phyloP scores from a whole-genome alignment of 2,113 vertebrate genomes.

The Rostratula benghalensis region DNA sequence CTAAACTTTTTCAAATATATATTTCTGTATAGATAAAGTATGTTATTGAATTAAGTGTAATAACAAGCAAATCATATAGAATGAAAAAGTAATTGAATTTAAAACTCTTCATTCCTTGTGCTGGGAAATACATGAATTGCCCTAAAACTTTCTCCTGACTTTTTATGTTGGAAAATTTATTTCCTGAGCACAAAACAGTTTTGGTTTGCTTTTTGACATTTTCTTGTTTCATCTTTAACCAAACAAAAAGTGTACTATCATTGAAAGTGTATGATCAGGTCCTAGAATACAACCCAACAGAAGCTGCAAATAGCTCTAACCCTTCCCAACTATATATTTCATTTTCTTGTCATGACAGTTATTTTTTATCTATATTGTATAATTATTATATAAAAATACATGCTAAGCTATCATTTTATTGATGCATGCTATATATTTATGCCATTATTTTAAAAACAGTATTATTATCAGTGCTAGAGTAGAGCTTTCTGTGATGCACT shows the following conservation, averaged over 20 bases:
- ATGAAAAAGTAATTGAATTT: background rate
- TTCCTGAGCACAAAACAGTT: background rate
- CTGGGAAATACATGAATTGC: background rate
- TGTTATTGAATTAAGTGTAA: background rate
- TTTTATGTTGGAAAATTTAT: background rate
- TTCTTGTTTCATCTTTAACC: background rate
- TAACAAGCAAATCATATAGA: background rate
- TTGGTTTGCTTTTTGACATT: background rate
- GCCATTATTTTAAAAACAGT: background rate
- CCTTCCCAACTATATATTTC: background rate
- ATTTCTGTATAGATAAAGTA: background rate
- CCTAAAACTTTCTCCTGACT: background rate
- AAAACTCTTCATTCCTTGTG: background rate
- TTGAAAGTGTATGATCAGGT: background rate
- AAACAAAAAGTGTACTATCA: background rate
- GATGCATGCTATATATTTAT: background rate
- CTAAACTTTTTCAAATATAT: background rate
- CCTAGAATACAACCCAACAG: background rate
- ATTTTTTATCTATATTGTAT: background rate
- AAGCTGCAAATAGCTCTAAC: background rate
- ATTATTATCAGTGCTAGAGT: background rate
- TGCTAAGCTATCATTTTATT: background rate
- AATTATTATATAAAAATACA: background rate
- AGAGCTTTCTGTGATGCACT: background rate
- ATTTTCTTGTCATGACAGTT: background rate